Conservation (phyloP, 1,140 invertebrate genomes). For the Aradophagus sp. region DNA sequence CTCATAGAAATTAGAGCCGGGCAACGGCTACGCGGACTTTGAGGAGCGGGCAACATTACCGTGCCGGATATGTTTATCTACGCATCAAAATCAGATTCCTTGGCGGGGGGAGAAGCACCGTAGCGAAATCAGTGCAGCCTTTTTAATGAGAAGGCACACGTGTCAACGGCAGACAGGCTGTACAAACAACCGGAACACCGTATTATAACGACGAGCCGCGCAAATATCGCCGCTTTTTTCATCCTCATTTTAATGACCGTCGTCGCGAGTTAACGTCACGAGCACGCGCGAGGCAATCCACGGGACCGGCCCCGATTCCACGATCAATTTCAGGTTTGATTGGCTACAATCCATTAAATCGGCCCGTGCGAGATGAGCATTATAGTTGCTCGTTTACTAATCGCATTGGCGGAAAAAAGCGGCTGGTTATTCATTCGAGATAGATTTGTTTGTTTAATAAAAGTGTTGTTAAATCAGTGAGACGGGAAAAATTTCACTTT, state of each 20-base stretch:
- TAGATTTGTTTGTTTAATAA: too few species aligned
- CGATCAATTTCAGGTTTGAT: too few species aligned
- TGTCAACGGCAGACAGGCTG: slow-evolving; percentile 55
- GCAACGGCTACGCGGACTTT: slow-evolving; percentile 15
- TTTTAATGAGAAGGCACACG: slow-evolving; percentile 47
- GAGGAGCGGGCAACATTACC: slow-evolving; percentile 34
- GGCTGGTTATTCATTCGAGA: too few species aligned
- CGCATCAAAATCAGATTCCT: slow-evolving; percentile 42
- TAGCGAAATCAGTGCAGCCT: slow-evolving; percentile 35
- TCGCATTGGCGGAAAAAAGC: too few species aligned
- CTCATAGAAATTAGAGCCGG: slow-evolving; percentile 24
- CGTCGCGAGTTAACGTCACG: slow-evolving; percentile 22
- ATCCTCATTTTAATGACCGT: slow-evolving; percentile 38
- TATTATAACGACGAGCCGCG: slow-evolving; percentile 34
- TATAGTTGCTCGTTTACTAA: too few species aligned
- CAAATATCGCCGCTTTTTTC: slow-evolving; percentile 39
- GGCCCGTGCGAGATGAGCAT: too few species aligned
- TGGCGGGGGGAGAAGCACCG: slow-evolving; percentile 19
- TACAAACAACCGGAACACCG: slow-evolving; percentile 37
- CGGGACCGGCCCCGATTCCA: too few species aligned
- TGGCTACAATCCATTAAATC: too few species aligned
- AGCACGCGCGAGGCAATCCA: slow-evolving; percentile 12
- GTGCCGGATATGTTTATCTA: slow-evolving; percentile 20
- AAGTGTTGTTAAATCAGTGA: too few species aligned
- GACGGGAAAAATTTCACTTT: too few species aligned